phyloP scores from a whole-genome alignment of 2,888 invertebrate genomes.

The Seira ritae region DNA sequence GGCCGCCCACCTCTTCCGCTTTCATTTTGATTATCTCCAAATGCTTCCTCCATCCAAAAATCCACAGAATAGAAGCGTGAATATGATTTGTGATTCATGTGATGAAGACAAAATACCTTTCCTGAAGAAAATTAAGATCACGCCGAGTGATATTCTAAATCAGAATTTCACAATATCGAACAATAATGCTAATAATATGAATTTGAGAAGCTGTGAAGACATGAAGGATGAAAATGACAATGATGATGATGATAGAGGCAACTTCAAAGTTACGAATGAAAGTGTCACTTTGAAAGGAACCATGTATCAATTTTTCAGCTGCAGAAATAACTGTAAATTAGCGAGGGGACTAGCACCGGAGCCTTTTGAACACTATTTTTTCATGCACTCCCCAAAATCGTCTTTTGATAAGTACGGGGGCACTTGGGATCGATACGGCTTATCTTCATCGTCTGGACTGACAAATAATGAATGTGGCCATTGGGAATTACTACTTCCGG shows the following conservation, averaged over 20 bases:
- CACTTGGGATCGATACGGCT: neutral
- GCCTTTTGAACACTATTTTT: conserved; percentile 49
- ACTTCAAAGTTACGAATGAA: too few relatives aligned
- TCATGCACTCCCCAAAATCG: conserved; percentile 39
- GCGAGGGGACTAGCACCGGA: conserved; percentile 3
- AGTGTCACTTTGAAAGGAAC: conserved; percentile 24
- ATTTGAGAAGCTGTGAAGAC: neutral
- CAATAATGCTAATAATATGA: neutral
- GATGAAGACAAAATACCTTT: too few relatives aligned
- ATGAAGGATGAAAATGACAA: neutral
- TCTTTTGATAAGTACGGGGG: neutral
- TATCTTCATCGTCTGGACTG: neutral
- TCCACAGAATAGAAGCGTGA: neutral
- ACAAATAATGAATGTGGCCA: conserved; percentile 46
- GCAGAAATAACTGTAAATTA: conserved; percentile 60
- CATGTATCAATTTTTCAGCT: conserved; percentile 58
- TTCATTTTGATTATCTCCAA: conserved; percentile 64
- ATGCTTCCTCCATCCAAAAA: neutral
- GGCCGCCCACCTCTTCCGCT: conserved; percentile 53
- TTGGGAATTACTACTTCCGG: conserved; percentile 62
- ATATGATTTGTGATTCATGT: neutral
- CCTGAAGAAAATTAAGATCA: neutral
- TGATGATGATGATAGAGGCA: neutral
- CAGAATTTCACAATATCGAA: too few relatives aligned
- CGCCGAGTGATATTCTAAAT: neutral